phyloP scores from a whole-genome alignment of 92 coral and sea anemone species.

The Phenganax subtilis region DNA sequence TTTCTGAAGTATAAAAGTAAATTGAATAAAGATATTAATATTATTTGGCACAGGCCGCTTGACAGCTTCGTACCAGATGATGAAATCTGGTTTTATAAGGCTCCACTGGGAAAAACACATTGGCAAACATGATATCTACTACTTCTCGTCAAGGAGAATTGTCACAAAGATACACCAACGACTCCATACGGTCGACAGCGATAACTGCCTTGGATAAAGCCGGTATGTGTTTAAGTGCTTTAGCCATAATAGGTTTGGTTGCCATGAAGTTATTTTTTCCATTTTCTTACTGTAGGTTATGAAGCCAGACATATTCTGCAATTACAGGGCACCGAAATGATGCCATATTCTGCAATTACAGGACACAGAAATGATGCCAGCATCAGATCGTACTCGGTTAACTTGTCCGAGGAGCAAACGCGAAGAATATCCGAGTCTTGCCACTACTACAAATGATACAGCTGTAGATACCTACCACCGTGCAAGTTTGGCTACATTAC shows the following conservation, averaged over 20 bases:
- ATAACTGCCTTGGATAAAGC: slow-evolving; percentile 34
- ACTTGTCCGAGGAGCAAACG: slow-evolving; percentile 16
- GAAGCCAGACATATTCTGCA: neutral
- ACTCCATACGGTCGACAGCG: slow-evolving; percentile 26
- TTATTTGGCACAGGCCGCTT: too few relatives aligned
- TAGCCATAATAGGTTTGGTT: neutral
- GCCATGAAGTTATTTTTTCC: neutral
- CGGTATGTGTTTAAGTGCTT: neutral
- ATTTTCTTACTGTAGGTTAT: neutral
- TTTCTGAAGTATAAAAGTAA: neutral
- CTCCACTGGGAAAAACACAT: slow-evolving; percentile 29
- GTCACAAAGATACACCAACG: slow-evolving; percentile 18
- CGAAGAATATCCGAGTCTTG: slow-evolving; percentile 22
- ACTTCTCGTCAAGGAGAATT: neutral
- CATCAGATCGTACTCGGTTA: slow-evolving; percentile 11
- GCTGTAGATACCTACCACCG: too few relatives aligned
- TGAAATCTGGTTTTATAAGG: neutral
- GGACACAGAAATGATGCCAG: slow-evolving; percentile 20
- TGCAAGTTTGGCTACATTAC: too few relatives aligned
- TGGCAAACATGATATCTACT: neutral
- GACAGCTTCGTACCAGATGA: too few relatives aligned
- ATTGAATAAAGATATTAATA: too few relatives aligned
- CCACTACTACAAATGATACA: neutral
- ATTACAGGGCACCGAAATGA: neutral
- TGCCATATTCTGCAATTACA: neutral